A percentile compares a stretch with the other conserved stretches of the same genome.
Evolutionary conservation across 2,888 invertebrate genomes (phyloP).

Genomic region (Dermolepida albohirtum): DNA sequence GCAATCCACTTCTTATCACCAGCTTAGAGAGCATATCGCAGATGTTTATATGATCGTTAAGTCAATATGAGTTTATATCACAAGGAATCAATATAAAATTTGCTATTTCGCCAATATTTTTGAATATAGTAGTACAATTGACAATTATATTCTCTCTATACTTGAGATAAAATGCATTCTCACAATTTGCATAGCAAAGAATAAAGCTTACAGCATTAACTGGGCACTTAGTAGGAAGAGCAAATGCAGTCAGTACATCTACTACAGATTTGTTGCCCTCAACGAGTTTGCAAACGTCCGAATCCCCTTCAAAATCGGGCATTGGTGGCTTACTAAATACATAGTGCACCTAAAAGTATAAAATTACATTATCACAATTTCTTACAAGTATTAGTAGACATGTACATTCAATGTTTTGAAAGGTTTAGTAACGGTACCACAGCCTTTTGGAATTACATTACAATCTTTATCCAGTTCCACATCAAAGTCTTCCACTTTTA

Average conservation of each 20-base stretch:
- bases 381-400: neutral
- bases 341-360: slow-evolving; percentile 35
- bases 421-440: slow-evolving; percentile 37
- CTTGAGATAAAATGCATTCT: too few species aligned
- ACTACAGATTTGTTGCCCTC: slow-evolving; percentile 21
- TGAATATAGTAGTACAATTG: neutral
- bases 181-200: too few species aligned
- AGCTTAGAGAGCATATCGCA: too few species aligned
- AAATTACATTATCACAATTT: neutral
- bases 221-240: slow-evolving; percentile 38
- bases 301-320: slow-evolving; percentile 21
- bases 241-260: slow-evolving; percentile 17
- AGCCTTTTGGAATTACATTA: slow-evolving; percentile 38
- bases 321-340: slow-evolving; percentile 38
- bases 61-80: too few species aligned
- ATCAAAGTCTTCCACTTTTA: slow-evolving; percentile 33
- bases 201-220: slow-evolving; percentile 34
- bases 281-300: slow-evolving; percentile 30
- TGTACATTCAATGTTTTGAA: slow-evolving; percentile 39
- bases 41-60: too few species aligned
- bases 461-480: slow-evolving; percentile 38
- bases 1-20: too few species aligned
- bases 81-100: too few species aligned
- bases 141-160: too few species aligned
- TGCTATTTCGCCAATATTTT: too few species aligned